Conservation (phyloP, 2,113 vertebrate genomes). For the Anser cygnoides region DNA sequence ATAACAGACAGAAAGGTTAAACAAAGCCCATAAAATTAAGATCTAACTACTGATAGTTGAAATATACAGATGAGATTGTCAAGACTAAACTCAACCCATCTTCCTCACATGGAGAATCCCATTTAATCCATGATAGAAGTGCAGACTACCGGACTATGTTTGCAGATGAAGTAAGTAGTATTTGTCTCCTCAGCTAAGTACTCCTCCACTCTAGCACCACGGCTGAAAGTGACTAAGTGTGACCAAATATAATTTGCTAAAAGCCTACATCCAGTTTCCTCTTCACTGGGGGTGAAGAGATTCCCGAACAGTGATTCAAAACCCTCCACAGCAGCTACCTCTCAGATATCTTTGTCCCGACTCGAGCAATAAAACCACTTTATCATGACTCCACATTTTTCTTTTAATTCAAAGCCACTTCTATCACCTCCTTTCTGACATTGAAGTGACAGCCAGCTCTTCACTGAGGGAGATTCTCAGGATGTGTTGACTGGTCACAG, state of each 20-base stretch:
- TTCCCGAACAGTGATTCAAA: constrained; percentile 50
- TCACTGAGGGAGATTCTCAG: constrained; percentile 10
- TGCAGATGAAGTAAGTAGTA: not conserved
- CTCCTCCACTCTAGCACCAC: not conserved
- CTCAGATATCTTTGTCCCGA: not conserved
- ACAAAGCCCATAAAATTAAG: not conserved
- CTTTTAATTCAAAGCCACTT: constrained; percentile 12
- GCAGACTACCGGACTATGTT: not conserved
- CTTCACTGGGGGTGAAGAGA: not conserved
- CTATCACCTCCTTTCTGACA: not conserved
- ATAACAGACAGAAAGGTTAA: not conserved
- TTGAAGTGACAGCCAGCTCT: not conserved
- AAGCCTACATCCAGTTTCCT: constrained; percentile 8
- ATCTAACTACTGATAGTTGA: not conserved
- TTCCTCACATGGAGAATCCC: not conserved
- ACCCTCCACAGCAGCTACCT: not conserved
- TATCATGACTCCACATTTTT: not conserved
- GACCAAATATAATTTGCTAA: not conserved
- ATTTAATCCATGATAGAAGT: not conserved
- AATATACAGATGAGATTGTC: not conserved
- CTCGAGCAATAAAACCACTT: not conserved
- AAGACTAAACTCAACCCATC: not conserved
- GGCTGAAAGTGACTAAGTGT: constrained; percentile 29
- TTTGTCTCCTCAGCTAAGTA: not conserved
- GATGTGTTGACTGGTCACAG: not conserved